Base-by-base conservation (phyloP, 2,888 invertebrate species). In the Syrphus vitripennis region DNA sequence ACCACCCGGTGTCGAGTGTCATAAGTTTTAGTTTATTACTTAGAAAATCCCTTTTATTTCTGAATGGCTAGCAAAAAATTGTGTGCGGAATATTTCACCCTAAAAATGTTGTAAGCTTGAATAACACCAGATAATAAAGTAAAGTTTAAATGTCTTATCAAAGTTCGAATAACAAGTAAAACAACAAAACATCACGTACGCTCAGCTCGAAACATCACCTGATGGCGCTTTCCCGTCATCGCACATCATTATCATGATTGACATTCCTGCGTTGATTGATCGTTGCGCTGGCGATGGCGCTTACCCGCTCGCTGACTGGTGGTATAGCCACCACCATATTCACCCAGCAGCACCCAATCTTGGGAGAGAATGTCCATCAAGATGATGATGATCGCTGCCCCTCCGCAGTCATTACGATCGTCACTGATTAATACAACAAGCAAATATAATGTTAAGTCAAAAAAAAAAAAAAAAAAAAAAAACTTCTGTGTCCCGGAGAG, bases 221-320 rank as follows among this genome's bases (percentile, higher is more conserved):
- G 70, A 79, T 87, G 83, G 83, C 78, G 83, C 87, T 83, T 87
- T 74, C 78, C 83, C 83, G 78, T 87, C 87, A 87, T 83, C 78
- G 75, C 87, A 87, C 78, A 79, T 87, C 83, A 87, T 86, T 81
- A 86, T 75, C 79, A 55, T 87, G 87, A 87, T 87, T 87, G 87
- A 87, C 87, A 87, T 87, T 87, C 82, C 82, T 72, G 67, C 34
- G 75, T 75, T 87, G 78, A 87, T 82, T 87, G 87, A 79, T 87
- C 86, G 75, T 78, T 75, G 74, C 82, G 70, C 78, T 78, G 69
- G 74, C n/a, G n/a, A n/a, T 70, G 86, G 77, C 71, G 29, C 29
- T 7, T 50, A 10, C 24, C 6, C 14, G 12, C 31, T 31, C 5
- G 6, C 31, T 53, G 59, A n/a, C n/a, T n/a, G n/a, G n/a, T n/a